Percentiles rank a stretch among this genome's conserved stretches.
Evolutionary conservation across 2,888 invertebrate genomes (phyloP).

Genomic region (Tetheella fluctuosa): DNA sequence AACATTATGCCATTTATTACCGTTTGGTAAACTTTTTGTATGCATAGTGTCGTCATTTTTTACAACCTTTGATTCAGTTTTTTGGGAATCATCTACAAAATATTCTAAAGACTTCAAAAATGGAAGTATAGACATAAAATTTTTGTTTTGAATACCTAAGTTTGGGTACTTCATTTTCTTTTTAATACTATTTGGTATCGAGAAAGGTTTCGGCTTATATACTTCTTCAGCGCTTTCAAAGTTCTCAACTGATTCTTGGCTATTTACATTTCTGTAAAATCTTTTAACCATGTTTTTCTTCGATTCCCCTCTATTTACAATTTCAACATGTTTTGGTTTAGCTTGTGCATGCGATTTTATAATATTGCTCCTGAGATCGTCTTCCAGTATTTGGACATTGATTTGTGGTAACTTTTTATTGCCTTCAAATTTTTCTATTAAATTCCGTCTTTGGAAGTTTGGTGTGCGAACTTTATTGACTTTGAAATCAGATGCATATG

Average conservation of each 20-base stretch:
- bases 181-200: slow-evolving; percentile 21
- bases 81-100: slow-evolving; percentile 44
- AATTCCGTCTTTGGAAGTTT: slow-evolving; percentile 54
- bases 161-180: slow-evolving; percentile 29
- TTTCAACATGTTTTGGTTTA: slow-evolving; percentile 56
- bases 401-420: slow-evolving; percentile 61
- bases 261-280: slow-evolving; percentile 52
- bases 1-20: slow-evolving; percentile 73
- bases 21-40: slow-evolving; percentile 54
- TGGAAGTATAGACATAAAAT: slow-evolving; percentile 57
- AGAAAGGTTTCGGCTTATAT: slow-evolving; percentile 36
- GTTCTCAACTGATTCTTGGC: slow-evolving; percentile 35
- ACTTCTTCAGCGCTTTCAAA: slow-evolving; percentile 29
- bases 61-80: slow-evolving; percentile 27
- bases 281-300: slow-evolving; percentile 42
- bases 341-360: slow-evolving; percentile 57
- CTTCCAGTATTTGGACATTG: slow-evolving; percentile 67
- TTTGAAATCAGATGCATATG: slow-evolving; percentile 67
- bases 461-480: slow-evolving; percentile 55
- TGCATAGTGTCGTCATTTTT: slow-evolving; percentile 50
- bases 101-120: slow-evolving; percentile 68
- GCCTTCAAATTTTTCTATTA: slow-evolving; percentile 49
- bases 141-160: slow-evolving; percentile 41
- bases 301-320: slow-evolving; percentile 57
- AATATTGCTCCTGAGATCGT: slow-evolving; percentile 58